These are phyloP conservation scores for Bemisia tabaci DNA, from an alignment of 1,140 invertebrate genomes.

Conservation along the genomic window DNA sequence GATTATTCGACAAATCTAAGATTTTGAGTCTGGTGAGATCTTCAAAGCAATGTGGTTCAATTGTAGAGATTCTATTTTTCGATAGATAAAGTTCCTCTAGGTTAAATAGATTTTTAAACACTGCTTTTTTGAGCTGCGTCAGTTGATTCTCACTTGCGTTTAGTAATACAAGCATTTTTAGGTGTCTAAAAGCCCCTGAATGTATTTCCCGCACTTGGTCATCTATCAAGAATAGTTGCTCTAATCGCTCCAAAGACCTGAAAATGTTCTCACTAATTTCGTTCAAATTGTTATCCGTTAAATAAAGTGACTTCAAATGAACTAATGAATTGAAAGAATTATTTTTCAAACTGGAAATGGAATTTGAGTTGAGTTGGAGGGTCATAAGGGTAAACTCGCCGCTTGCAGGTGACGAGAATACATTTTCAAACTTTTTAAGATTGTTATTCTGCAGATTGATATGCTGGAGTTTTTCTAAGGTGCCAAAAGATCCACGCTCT, in stretches of 20 bases:
- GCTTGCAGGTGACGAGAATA: conserved; percentile 41
- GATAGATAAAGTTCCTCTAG: conserved; percentile 49
- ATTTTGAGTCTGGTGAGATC: conserved; percentile 42
- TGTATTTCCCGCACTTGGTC: conserved; percentile 69
- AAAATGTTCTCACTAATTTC: conserved; percentile 56
- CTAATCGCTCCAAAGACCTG: conserved; percentile 53
- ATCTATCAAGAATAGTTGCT: conserved; percentile 66
- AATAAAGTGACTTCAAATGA: conserved; percentile 71
- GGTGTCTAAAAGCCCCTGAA: conserved; percentile 56
- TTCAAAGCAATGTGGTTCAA: conserved; percentile 43
- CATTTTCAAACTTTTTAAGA: conserved; percentile 58
- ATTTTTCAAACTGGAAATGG: conserved; percentile 57
- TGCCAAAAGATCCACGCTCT: conserved; percentile 67
- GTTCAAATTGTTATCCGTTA: conserved; percentile 66
- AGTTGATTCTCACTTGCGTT: conserved; percentile 64
- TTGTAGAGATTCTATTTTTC: conserved; percentile 37
- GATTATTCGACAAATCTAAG: conserved; percentile 48
- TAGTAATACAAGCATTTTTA: conserved; percentile 59
- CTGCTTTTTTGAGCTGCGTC: conserved; percentile 41
- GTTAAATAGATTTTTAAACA: conserved; percentile 51
- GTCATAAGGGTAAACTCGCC: conserved; percentile 57
- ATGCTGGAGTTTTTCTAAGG: conserved; percentile 68
- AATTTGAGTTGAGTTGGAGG: conserved; percentile 73
- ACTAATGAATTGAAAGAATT: conserved; percentile 61
- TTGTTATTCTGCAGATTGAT: conserved; percentile 75